phyloP scores from a whole-genome alignment of 2,888 invertebrate species.

The Cyaniris semiargus region DNA sequence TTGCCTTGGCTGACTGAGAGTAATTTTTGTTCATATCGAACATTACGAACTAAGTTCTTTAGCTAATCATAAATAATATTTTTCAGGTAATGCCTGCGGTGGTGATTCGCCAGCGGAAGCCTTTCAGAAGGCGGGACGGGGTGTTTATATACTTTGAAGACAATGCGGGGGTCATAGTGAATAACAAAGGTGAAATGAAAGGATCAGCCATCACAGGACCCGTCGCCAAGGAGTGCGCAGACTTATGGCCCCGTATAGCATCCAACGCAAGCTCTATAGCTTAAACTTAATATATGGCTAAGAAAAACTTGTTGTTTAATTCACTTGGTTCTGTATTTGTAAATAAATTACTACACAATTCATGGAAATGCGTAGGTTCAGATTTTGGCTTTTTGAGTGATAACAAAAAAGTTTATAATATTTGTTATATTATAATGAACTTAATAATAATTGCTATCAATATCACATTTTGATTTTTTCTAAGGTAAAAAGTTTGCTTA shows the following conservation, averaged over 20 bases:
- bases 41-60: background rate
- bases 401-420: too few species aligned
- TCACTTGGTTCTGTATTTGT: background rate
- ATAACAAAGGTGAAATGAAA: conserved; percentile 99
- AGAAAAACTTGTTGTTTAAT: conserved; percentile 39
- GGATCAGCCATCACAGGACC: conserved; percentile 99
- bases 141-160: conserved; percentile 99
- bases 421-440: too few species aligned
- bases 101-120: conserved; percentile 98
- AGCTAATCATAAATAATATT: background rate
- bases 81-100: conserved; percentile 98
- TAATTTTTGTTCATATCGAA: background rate
- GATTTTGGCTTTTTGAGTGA: background rate
- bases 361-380: background rate
- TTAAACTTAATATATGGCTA: conserved; percentile 64
- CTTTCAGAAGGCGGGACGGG: conserved; percentile 99
- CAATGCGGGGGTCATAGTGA: conserved; percentile 99
- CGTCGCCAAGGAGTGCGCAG: conserved; percentile 99
- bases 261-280: conserved; percentile 99
- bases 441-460: too few species aligned
- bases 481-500: too few species aligned
- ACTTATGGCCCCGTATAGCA: conserved; percentile 99
- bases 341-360: background rate
- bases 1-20: conserved; percentile 78
- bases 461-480: too few species aligned